phyloP scores from a whole-genome alignment of 1,140 invertebrate species.

The Cydia amplana region DNA sequence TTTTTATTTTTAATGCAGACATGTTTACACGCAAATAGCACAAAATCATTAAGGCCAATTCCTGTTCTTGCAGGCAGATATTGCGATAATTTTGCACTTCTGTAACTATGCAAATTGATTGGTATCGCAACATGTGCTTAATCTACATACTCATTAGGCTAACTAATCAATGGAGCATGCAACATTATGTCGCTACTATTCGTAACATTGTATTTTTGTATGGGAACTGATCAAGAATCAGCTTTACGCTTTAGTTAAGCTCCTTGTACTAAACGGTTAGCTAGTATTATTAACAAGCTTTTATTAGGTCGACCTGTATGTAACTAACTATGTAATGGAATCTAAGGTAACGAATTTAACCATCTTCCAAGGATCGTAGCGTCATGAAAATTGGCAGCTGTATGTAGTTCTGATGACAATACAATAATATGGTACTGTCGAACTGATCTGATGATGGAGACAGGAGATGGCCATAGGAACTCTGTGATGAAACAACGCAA shows the following conservation, averaged over 20 bases:
- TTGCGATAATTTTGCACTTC: conserved; percentile 27
- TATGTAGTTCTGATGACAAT: too few species aligned
- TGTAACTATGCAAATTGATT: conserved; percentile 32
- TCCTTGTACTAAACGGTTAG: conserved; percentile 10
- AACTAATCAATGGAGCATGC: conserved; percentile 28
- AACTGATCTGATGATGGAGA: too few species aligned
- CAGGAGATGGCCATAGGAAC: too few species aligned
- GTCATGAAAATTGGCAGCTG: too few species aligned
- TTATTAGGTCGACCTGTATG: too few species aligned
- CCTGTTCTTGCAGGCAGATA: conserved; percentile 26
- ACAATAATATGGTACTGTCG: too few species aligned
- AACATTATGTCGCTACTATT: not conserved
- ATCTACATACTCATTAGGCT: conserved; percentile 28
- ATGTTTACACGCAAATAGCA: conserved; percentile 8
- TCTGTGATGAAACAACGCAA: too few species aligned
- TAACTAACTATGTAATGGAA: too few species aligned
- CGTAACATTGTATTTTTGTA: not conserved
- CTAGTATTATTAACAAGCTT: too few species aligned
- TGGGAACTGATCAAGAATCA: not conserved
- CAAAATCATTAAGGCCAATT: conserved; percentile 28
- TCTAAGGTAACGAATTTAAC: too few species aligned
- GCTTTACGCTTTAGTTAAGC: not conserved
- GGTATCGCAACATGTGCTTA: conserved; percentile 29
- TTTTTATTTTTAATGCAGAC: conserved; percentile 6
- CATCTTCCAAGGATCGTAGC: too few species aligned